Percentiles rank a stretch among this genome's conserved stretches.
These are phyloP conservation scores for Zosterops lateralis DNA, from an alignment of 2,113 vertebrate species.

Conservation along the genomic window DNA sequence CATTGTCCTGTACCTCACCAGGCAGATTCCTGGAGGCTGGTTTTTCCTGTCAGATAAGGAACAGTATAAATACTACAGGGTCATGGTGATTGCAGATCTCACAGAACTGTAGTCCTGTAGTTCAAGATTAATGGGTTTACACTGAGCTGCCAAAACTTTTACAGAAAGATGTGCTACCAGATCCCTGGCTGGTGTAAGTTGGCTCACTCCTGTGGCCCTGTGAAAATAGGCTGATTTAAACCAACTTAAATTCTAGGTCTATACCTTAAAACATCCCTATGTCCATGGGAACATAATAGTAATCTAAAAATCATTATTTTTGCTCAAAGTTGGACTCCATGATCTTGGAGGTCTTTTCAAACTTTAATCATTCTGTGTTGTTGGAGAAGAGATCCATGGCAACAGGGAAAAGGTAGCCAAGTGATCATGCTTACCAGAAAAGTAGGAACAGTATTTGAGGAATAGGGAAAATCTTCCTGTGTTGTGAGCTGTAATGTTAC, in stretches of 20 bases:
- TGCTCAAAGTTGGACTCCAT: not conserved
- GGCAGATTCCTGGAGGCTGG: constrained; percentile 2
- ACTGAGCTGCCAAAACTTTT: not conserved
- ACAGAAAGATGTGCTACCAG: not conserved
- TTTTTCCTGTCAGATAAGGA: constrained; percentile 48
- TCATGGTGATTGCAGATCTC: not conserved
- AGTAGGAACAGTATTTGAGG: not conserved
- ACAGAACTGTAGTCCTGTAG: not conserved
- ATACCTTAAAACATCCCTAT: not conserved
- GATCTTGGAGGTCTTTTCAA: not conserved
- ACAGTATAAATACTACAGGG: constrained; percentile 19
- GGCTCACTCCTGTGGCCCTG: not conserved
- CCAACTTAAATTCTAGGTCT: not conserved
- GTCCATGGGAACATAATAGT: not conserved
- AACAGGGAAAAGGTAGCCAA: not conserved
- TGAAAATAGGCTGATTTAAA: not conserved
- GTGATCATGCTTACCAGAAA: not conserved
- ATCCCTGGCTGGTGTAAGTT: not conserved
- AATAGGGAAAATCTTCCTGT: not conserved
- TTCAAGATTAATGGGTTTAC: constrained; percentile 38
- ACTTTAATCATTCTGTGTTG: not conserved
- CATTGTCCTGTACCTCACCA: not conserved
- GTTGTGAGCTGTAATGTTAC: not conserved
- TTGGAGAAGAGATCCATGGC: not conserved
- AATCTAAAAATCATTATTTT: not conserved